A percentile compares a stretch with the other conserved stretches of the same genome.
Evolutionary conservation across 1,140 invertebrate genomes (phyloP).

Genomic region (Dendroctonus valens): DNA sequence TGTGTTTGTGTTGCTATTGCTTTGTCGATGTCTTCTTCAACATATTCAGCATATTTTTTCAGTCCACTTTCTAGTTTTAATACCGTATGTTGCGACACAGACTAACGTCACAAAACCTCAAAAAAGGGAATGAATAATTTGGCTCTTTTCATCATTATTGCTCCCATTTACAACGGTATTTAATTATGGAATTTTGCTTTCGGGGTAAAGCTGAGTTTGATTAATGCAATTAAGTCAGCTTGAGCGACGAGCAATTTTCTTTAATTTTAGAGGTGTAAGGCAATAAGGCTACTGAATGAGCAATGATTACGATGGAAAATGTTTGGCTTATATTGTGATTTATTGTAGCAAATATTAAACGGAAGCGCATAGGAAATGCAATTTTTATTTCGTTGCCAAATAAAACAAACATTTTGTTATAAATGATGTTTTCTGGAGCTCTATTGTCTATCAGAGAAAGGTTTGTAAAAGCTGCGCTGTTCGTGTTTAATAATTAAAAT

Average conservation of each 20-base stretch:
- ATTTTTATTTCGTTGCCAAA: no score
- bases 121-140: slow-evolving; percentile 16
- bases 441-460: no score
- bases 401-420: no score
- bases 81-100: no score
- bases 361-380: no score
- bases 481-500: no score
- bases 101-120: background rate
- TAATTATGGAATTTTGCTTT: slow-evolving; percentile 21
- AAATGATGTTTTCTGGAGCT: no score
- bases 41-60: no score
- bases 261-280: slow-evolving; percentile 17
- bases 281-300: slow-evolving; percentile 11
- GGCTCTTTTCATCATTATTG: slow-evolving; percentile 10
- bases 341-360: background rate
- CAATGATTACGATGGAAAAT: slow-evolving; percentile 6
- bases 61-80: no score
- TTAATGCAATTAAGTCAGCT: slow-evolving; percentile 15
- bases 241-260: slow-evolving; percentile 14
- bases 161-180: slow-evolving; percentile 12
- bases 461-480: no score
- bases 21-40: no score
- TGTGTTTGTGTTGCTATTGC: no score
- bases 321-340: background rate
- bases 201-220: slow-evolving; percentile 12